Conservation (phyloP, 2,113 vertebrate genomes). For the Cyprinus carpio region DNA sequence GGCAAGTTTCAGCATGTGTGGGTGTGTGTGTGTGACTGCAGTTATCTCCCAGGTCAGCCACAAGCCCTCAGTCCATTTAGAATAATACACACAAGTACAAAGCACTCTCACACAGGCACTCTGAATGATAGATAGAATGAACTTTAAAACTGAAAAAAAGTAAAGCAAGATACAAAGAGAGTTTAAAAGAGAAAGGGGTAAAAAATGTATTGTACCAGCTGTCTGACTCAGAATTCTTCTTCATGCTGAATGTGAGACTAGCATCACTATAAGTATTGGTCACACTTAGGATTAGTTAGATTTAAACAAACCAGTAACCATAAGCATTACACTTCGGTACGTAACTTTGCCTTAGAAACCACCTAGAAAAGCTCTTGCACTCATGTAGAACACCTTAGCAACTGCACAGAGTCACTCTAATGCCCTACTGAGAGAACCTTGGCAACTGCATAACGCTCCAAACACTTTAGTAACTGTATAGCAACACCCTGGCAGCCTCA, state of each 20-base stretch:
- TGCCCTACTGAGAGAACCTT: not conserved
- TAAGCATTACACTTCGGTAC: not conserved
- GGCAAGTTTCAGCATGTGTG: conserved; percentile 24
- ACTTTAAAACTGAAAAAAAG: conserved; percentile 57
- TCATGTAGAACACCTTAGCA: not conserved
- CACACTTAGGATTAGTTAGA: not conserved
- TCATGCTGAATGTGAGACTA: no score
- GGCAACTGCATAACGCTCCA: not conserved
- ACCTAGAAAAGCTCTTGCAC: not conserved
- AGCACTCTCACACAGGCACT: conserved; percentile 38
- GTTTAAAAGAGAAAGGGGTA: conserved; percentile 22
- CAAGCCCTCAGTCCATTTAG: conserved; percentile 49
- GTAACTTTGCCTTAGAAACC: not conserved
- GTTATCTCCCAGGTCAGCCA: conserved; percentile 42
- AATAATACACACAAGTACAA: conserved; percentile 51
- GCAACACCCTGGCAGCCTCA: not conserved
- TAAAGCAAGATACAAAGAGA: conserved; percentile 43
- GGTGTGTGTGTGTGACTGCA: conserved; percentile 10
- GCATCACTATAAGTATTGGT: not conserved
- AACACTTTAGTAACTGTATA: not conserved
- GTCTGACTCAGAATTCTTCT: no score
- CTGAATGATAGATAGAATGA: conserved; percentile 71
- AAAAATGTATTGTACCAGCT: not conserved
- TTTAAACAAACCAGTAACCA: not conserved
- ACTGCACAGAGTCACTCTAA: not conserved